A percentile compares a stretch with the other conserved stretches of the same genome.
phyloP scores from a whole-genome alignment of 2,113 vertebrate species.

The Corythaixoides concolor region DNA sequence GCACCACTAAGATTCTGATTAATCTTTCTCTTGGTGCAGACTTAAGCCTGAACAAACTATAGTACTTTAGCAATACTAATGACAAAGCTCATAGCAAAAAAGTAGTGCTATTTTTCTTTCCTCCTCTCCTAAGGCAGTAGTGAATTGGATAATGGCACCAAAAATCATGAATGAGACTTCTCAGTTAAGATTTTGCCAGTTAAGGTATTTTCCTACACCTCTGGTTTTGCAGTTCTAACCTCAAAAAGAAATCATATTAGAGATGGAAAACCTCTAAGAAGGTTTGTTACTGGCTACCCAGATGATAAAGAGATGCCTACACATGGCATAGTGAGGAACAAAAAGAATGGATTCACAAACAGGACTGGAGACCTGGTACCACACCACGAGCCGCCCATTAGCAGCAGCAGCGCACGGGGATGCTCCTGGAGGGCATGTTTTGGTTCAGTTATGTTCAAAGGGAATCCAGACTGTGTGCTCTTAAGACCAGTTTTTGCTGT shows the following conservation, averaged over 20 bases:
- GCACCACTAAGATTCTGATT: background rate
- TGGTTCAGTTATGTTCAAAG: background rate
- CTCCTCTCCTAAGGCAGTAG: background rate
- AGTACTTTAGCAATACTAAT: background rate
- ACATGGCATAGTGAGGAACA: background rate
- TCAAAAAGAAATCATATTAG: background rate
- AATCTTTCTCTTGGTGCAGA: background rate
- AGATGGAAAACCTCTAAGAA: background rate
- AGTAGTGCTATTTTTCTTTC: background rate
- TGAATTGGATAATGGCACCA: background rate
- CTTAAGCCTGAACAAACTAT: background rate
- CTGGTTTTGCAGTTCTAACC: background rate
- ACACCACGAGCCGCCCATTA: background rate
- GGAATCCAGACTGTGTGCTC: background rate
- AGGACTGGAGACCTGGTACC: background rate
- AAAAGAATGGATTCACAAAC: background rate
- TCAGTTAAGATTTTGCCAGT: background rate
- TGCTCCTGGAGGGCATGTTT: background rate
- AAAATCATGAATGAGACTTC: background rate
- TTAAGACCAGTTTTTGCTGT: background rate
- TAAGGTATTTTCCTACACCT: background rate
- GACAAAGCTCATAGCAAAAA: background rate
- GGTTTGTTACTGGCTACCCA: background rate
- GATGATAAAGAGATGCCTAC: background rate
- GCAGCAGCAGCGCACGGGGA: background rate